phyloP scores from a whole-genome alignment of 2,888 invertebrate species.

The Acleris cristana region DNA sequence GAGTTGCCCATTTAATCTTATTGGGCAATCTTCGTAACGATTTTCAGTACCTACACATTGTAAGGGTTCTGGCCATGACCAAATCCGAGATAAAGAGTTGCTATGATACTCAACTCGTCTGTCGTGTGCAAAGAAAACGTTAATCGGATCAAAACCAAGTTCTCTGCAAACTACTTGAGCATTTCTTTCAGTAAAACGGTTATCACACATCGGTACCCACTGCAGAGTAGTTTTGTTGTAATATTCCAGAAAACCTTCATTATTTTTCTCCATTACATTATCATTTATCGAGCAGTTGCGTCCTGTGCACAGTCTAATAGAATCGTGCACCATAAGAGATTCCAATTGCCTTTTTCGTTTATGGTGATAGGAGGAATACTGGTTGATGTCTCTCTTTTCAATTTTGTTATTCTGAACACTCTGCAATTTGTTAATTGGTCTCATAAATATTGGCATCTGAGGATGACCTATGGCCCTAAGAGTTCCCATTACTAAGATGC shows the following conservation, averaged over 20 bases:
- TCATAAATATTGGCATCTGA: slow-evolving; percentile 91
- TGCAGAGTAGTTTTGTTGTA: slow-evolving; percentile 97
- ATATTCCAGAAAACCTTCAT: slow-evolving; percentile 96
- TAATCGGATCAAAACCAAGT: slow-evolving; percentile 94
- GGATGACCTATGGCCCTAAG: slow-evolving; percentile 92
- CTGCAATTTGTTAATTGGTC: slow-evolving; percentile 77
- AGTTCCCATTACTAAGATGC: slow-evolving; percentile 96
- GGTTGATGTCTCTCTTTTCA: slow-evolving; percentile 68
- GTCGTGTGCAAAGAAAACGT: slow-evolving; percentile 94
- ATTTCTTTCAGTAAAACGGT: slow-evolving; percentile 97
- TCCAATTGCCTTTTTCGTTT: slow-evolving; percentile 82
- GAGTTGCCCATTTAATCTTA: slow-evolving; percentile 94
- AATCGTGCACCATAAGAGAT: slow-evolving; percentile 81
- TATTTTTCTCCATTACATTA: slow-evolving; percentile 74
- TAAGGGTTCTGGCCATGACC: slow-evolving; percentile 97
- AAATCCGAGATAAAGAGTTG: slow-evolving; percentile 92
- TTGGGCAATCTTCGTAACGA: slow-evolving; percentile 91
- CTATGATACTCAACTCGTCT: slow-evolving; percentile 94
- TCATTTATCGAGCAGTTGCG: slow-evolving; percentile 86
- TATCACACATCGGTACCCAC: slow-evolving; percentile 98
- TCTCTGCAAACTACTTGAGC: slow-evolving; percentile 98
- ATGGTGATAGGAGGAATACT: slow-evolving; percentile 62
- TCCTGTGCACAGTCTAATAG: slow-evolving; percentile 91
- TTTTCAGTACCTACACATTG: slow-evolving; percentile 91
- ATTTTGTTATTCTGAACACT: slow-evolving; percentile 68